Conservation (phyloP, 2,113 vertebrate species). For the Xiphophorus maculatus region DNA sequence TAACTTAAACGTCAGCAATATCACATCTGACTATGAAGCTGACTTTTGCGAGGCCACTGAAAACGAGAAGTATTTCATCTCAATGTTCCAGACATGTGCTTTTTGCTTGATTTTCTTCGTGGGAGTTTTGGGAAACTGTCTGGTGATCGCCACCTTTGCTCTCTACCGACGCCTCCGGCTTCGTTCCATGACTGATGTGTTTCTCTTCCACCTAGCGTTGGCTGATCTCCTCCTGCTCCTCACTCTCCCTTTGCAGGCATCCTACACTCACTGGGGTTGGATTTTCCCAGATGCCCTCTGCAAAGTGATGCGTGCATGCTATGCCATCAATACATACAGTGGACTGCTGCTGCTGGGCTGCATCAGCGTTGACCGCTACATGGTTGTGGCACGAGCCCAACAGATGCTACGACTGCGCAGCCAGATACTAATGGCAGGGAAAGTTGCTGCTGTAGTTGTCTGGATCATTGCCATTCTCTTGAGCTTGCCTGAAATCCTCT, state of each 20-base stretch:
- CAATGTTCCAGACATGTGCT: constrained; percentile 80
- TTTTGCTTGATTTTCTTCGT: constrained; percentile 82
- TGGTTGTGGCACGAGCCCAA: constrained; percentile 83
- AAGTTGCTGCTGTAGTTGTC: constrained; percentile 58
- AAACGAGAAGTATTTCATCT: constrained; percentile 70
- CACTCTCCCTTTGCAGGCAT: constrained; percentile 82
- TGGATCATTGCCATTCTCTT: constrained; percentile 83
- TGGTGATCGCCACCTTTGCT: constrained; percentile 89
- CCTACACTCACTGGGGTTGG: constrained; percentile 76
- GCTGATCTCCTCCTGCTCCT: constrained; percentile 90
- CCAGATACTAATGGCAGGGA: constrained; percentile 57
- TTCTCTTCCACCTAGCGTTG: constrained; percentile 88
- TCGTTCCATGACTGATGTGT: constrained; percentile 84
- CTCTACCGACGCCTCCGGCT: constrained; percentile 73
- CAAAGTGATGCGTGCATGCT: constrained; percentile 78
- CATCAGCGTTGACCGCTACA: constrained; percentile 91
- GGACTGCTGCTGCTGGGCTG: constrained; percentile 91
- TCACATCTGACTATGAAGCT: background rate
- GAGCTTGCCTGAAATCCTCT: constrained; percentile 86
- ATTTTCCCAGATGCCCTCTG: constrained; percentile 72
- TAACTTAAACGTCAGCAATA: background rate
- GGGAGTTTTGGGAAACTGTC: constrained; percentile 84
- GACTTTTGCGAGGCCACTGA: constrained; percentile 75
- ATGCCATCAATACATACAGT: constrained; percentile 88
- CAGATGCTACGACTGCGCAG: constrained; percentile 65